Percentiles rank a stretch among this genome's conserved stretches.
Conservation (phyloP, 2,113 vertebrate genomes). For the Plecturocebus donacophilus region DNA sequence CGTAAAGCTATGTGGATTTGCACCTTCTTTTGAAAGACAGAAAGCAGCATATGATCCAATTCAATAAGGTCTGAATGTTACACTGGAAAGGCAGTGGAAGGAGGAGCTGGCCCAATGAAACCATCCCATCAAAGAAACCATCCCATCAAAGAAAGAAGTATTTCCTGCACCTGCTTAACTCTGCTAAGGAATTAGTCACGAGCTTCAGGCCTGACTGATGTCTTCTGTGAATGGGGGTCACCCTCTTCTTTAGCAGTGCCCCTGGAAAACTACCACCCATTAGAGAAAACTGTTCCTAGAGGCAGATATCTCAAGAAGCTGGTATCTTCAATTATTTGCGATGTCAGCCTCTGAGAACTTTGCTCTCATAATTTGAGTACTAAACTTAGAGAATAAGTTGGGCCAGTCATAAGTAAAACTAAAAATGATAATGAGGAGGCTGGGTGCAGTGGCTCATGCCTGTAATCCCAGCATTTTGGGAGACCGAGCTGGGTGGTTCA, state of each 20-base stretch:
- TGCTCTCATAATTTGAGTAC: not conserved
- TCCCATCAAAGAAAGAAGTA: not conserved
- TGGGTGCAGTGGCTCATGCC: too few relatives aligned
- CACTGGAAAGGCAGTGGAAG: not conserved
- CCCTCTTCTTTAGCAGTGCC: not conserved
- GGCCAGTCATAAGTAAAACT: not conserved
- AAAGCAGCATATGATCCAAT: not conserved
- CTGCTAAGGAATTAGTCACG: not conserved
- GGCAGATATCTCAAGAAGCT: not conserved
- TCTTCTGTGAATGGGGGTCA: not conserved
- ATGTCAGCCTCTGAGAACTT: not conserved
- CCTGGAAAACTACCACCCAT: not conserved
- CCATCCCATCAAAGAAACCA: not conserved
- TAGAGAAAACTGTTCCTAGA: not conserved
- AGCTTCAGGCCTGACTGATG: not conserved
- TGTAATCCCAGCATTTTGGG: too few relatives aligned
- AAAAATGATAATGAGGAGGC: not conserved
- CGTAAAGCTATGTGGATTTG: not conserved
- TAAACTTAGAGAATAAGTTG: not conserved
- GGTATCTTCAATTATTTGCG: not conserved
- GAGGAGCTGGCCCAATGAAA: too few relatives aligned
- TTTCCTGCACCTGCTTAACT: not conserved
- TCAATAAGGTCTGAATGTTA: not conserved
- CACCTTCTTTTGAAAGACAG: not conserved
- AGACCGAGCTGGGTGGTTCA: too few relatives aligned